Evolutionary conservation across 2,888 invertebrate genomes (phyloP).

Genomic region (Anodontia alba): DNA sequence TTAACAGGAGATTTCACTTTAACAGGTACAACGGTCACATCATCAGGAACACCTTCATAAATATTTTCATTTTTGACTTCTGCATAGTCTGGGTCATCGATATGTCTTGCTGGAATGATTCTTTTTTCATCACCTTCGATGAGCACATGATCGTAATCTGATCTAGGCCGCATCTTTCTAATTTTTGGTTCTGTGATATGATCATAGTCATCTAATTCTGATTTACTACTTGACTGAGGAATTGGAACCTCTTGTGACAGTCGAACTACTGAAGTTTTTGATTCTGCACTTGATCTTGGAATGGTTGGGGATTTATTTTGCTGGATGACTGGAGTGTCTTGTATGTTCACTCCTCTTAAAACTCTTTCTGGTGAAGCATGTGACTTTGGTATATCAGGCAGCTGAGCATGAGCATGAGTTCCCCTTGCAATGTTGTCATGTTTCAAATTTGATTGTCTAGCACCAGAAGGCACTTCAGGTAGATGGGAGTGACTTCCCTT

Average conservation of each 20-base stretch:
- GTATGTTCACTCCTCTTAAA: neutral
- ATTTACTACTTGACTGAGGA: neutral
- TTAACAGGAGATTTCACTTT: constrained; percentile 8
- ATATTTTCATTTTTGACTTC: constrained; percentile 63
- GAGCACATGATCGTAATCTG: constrained; percentile 70
- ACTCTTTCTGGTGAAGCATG: neutral
- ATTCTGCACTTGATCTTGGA: constrained; percentile 7
- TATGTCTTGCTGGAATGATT: constrained; percentile 48
- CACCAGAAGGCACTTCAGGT: constrained; percentile 11
- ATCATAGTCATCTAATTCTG: constrained; percentile 68
- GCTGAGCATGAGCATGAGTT: constrained; percentile 37
- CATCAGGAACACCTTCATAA: constrained; percentile 55
- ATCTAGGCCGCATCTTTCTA: constrained; percentile 44
- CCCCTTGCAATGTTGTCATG: constrained; percentile 8
- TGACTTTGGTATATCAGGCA: constrained; percentile 47
- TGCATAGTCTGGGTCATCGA: constrained; percentile 64
- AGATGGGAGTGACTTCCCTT: constrained; percentile 37
- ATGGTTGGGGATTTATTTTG: constrained; percentile 6
- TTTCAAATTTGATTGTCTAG: neutral
- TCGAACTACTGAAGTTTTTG: neutral
- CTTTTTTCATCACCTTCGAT: constrained; percentile 51
- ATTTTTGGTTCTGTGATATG: constrained; percentile 64
- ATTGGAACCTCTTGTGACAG: neutral
- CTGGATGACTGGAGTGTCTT: neutral
- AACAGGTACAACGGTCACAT: constrained; percentile 42